Evolutionary conservation across 2,797 vertebrate genomes (phyloP).

Genomic region (Paedocypris micromegethes): DNA sequence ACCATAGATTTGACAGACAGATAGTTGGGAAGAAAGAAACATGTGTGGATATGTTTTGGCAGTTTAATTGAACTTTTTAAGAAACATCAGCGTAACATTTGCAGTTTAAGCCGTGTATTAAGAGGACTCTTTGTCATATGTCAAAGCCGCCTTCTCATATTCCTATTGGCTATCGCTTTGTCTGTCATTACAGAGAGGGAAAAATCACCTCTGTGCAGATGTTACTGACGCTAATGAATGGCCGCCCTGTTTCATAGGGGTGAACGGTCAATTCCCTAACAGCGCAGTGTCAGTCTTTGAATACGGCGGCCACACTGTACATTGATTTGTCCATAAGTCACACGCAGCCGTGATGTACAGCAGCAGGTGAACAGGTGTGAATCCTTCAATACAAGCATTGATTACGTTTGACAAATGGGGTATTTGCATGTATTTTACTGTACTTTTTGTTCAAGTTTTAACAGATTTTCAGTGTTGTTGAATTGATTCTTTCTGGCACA

Average conservation of each 20-base stretch:
- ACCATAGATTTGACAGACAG: no score
- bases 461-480: no score
- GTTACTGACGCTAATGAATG: conserved; percentile 46
- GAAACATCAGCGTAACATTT: neutral
- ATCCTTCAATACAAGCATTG: neutral
- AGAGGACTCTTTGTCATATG: conserved; percentile 11
- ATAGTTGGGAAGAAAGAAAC: neutral
- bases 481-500: no score
- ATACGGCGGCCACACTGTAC: neutral
- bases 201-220: conserved; percentile 43
- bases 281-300: conserved; percentile 58
- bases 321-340: neutral
- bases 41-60: neutral
- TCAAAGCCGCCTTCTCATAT: conserved; percentile 20
- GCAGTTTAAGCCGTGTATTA: neutral
- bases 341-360: neutral
- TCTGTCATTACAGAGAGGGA: conserved; percentile 40
- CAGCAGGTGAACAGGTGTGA: conserved; percentile 17
- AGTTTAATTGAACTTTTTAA: neutral
- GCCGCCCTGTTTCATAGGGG: conserved; percentile 38
- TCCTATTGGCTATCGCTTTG: conserved; percentile 8
- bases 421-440: neutral
- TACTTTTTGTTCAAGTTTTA: no score
- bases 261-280: conserved; percentile 29
- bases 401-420: conserved; percentile 15